phyloP scores from a whole-genome alignment of 2,797 vertebrate species.

The Cynodonichthys magdalenae region DNA sequence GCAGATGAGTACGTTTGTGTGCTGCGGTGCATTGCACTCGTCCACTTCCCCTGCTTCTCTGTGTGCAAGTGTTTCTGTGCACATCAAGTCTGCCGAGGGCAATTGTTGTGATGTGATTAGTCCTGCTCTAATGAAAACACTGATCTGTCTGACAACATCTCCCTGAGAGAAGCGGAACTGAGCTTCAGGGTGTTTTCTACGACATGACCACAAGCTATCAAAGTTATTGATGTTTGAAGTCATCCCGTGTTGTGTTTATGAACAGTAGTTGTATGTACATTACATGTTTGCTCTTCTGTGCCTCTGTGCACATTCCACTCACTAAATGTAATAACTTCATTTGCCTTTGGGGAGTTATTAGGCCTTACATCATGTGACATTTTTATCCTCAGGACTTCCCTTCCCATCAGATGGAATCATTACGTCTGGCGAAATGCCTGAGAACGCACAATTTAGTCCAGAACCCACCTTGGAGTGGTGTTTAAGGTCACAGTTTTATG shows the following conservation, averaged over 20 bases:
- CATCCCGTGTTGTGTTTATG: background rate
- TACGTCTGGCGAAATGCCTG: slow-evolving; percentile 1
- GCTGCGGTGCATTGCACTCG: slow-evolving; percentile 13
- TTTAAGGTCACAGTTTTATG: slow-evolving; percentile 10
- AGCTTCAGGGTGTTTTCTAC: slow-evolving; percentile 3
- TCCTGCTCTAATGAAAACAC: slow-evolving; percentile 62
- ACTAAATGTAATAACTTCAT: background rate
- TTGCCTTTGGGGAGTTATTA: slow-evolving; percentile 10
- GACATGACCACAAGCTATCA: slow-evolving; percentile 3
- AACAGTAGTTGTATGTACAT: background rate
- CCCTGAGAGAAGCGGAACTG: slow-evolving; percentile 15
- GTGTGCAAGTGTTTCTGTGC: slow-evolving; percentile 10
- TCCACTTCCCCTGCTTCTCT: slow-evolving; percentile 26
- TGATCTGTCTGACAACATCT: slow-evolving; percentile 50
- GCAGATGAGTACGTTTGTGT: slow-evolving; percentile 46
- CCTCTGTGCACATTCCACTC: background rate
- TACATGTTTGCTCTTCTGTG: background rate
- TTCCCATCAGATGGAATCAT: background rate
- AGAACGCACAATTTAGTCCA: background rate
- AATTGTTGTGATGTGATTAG: slow-evolving; percentile 65
- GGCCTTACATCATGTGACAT: background rate
- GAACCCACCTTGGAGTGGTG: background rate
- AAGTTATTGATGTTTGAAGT: slow-evolving; percentile 12
- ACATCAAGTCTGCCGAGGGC: slow-evolving; percentile 23
- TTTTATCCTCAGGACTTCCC: background rate